Base-by-base conservation (phyloP, 1,140 invertebrate genomes). In the Gryon sp. region DNA sequence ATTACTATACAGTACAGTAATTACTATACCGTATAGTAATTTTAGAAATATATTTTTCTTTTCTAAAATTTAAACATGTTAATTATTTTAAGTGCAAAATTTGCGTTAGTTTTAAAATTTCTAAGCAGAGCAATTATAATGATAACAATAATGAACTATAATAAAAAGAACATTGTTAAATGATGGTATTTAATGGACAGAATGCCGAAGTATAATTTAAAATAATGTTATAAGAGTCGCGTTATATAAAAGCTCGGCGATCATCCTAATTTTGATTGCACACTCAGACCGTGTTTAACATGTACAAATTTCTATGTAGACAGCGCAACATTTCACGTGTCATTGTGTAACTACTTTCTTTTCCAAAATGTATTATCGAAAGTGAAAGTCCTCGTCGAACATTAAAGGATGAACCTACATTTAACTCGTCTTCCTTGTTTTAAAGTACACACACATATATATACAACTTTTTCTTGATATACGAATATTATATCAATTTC, bases 331-430 rank as follows among this genome's bases (percentile, higher is more conserved):
- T 78, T 78, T 78, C 55, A 65, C 65, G 48, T 69, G 60, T 69
- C 53, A 78, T 74, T 78, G 76, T 74, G 63, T 78, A 78, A 78
- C 69, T 34, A 78, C 76, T 78, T 78, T 78, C 76, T 74, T 78
- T 78, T 74, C 69, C 69, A 74, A 78, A 78, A 78, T 74, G 34
- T 73, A 74, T 72, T 66, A 73, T 68, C 60, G 76, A 78, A 78
- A 78, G 76, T 78, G 76, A 78, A 78, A 78, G 76, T 70, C 36
- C 14, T 34, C 20, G 12, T 59, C 41, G 57, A 38, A 65, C 59
- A 46, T 66, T 53, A 57, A 68, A 62, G 46, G 76, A 78, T 69
- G 76, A 72, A 52, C 68, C 60, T 53, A 68, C 75, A 68, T 62
- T 70, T 52, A 65, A 76, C 74, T 76, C 72, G 55, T 76, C 63